These are phyloP conservation scores for Apis dorsata DNA, from an alignment of 1,140 invertebrate species.

Conservation along the genomic window DNA sequence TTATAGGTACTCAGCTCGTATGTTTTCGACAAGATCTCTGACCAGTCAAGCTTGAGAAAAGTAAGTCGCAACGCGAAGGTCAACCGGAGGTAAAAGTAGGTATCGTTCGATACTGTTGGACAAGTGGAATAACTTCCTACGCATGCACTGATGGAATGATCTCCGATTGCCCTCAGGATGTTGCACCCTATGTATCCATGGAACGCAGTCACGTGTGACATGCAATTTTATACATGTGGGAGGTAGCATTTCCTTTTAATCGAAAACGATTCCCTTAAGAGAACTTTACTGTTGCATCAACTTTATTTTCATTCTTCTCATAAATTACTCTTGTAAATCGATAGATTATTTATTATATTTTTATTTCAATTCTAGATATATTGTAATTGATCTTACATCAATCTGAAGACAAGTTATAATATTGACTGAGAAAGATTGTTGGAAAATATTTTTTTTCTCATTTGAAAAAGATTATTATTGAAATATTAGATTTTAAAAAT, in stretches of 20 bases:
- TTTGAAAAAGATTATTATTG: neutral
- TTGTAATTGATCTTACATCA: neutral
- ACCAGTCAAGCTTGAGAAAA: neutral
- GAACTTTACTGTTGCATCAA: slow-evolving; percentile 1
- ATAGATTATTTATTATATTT: neutral
- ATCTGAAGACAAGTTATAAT: no score
- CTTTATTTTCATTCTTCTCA: slow-evolving; percentile 2
- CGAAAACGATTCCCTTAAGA: slow-evolving; percentile 26
- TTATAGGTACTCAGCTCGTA: neutral
- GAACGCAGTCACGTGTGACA: slow-evolving; percentile 33
- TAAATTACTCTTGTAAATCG: neutral
- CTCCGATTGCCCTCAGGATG: slow-evolving; percentile 28
- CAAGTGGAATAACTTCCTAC: slow-evolving; percentile 55
- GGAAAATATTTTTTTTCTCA: neutral
- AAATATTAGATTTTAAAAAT: neutral
- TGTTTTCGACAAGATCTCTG: neutral
- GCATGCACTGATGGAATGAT: slow-evolving; percentile 14
- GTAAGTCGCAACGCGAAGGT: slow-evolving; percentile 39
- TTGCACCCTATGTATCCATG: slow-evolving; percentile 1
- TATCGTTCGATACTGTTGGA: neutral
- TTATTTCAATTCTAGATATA: neutral
- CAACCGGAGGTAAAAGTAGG: slow-evolving; percentile 53
- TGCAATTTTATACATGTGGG: slow-evolving; percentile 7
- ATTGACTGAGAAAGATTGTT: neutral
- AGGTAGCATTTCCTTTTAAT: neutral